Base-by-base conservation (phyloP, 2,113 vertebrate species). In the Aviceda subcristata region DNA sequence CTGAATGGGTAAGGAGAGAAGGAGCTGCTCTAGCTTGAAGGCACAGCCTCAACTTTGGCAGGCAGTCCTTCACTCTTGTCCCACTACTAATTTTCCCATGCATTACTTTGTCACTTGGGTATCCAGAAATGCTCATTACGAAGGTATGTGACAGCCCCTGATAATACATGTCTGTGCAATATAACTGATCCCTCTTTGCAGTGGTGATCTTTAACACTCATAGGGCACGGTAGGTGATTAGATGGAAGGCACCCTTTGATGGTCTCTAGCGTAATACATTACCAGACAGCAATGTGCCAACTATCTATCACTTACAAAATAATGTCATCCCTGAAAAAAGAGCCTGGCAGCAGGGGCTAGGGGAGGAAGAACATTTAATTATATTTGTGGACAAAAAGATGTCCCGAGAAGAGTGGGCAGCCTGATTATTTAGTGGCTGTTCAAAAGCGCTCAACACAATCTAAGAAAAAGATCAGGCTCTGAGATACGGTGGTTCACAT, bases 111-210 rank as follows among this genome's bases (percentile, higher is more conserved):
- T 96, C 86, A 51, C 91, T 48, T 12, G 91, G 43, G 94, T 93
- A 95, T 81, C 95, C 46, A 46, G 93, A 89, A 95, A 95, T 95
- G 94, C 95, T 97, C 96, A 97, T 97, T 97, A 97, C 3, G 73
- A 97, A 95, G 86, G 79, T 88, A 78, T 60, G 86, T 95, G 97
- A 97, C 97, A 98, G 92, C 48, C 71, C 75, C 87, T 96, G 97
- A 96, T 97, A 97, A 98, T 94, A 92, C 74, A 94, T 84, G 94
- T 97, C 97, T 89, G 85, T 79, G 83, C 94, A 97, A 97, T 97
- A 97, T 97, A 97, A 97, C 19, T 75, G 92, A 96, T 98, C 80
- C 85, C 30, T 92, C 63, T 95, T 95, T 96, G 93, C 96, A 96
- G 95, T 71, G 89, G 93, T 88, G 90, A 97, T 97, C 95, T 96